Base-by-base conservation (phyloP, 2,888 invertebrate species). In the Fragum sueziense region DNA sequence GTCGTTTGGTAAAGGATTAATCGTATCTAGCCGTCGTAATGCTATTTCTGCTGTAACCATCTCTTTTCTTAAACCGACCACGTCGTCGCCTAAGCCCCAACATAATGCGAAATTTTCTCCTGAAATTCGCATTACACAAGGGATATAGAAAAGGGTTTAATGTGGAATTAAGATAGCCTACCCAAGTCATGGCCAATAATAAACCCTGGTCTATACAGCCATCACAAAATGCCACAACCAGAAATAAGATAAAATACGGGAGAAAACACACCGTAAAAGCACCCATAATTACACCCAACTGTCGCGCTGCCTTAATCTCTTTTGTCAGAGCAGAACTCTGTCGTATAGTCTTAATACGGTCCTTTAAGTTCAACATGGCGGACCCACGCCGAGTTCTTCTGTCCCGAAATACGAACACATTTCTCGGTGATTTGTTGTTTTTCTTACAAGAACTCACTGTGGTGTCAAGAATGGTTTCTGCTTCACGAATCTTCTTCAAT, bases 221-320 rank as follows among this genome's bases (percentile, higher is more conserved):
- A 62, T 92, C 91, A 87, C 94, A 94, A 78, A 94, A 94, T 59
- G 94, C 94, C 82, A 95, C 94, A 27, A 95, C 94, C 70, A 94
- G 92, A 88, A 95, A 95, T 7, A 95, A 91, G 51, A 94, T 93
- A 88, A 95, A 95, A 89, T 95, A 95, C n/a, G 95, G 95, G 33
- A 95, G 91, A 93, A 95, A 95, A 87, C 95, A 95, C 71, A 95
- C 89, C 1, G 95, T 93, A 87, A 95, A 95, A 2, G 94, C 95
- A 27, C 95, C 94, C 90, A 95, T 94, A 71, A 95, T 95, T 20
- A 95, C 94, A 0, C 95, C 95, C 7, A 95, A 91, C 79, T 95
- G 95, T 54, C 94, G 92, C 2, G 95, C 95, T 6, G 95, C 95
- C 85, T 95, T 94, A 62, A 93, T 92, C 76, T 93, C 93, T 67